These are phyloP conservation scores for Hoplostethus atlanticus DNA, from an alignment of 2,797 vertebrate species.

Conservation along the genomic window DNA sequence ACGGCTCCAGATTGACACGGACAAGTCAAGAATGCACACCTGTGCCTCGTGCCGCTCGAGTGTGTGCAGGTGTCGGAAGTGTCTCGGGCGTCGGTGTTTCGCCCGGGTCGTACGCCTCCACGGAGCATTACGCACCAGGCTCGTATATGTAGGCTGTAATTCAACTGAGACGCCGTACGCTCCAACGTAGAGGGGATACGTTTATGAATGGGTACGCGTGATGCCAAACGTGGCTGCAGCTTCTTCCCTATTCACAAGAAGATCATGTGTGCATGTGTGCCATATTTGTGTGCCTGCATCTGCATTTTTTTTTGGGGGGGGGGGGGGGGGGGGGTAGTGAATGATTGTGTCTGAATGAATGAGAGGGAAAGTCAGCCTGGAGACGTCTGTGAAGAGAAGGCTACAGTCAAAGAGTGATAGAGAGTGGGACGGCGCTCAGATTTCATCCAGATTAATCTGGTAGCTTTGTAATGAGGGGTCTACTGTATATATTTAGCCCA, in stretches of 20 bases:
- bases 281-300: constrained; percentile 43
- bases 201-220: constrained; percentile 35
- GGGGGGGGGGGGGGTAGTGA: neutral
- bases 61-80: constrained; percentile 79
- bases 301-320: constrained; percentile 17
- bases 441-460: constrained; percentile 79
- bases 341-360: constrained; percentile 20
- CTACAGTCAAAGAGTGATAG: constrained; percentile 12
- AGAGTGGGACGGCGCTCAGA: constrained; percentile 60
- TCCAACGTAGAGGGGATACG: constrained; percentile 9
- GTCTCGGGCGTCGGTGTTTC: constrained; percentile 18
- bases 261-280: constrained; percentile 22
- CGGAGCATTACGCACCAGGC: constrained; percentile 58
- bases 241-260: constrained; percentile 36
- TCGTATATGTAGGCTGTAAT: constrained; percentile 17
- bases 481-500: constrained; percentile 81
- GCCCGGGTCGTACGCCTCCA: constrained; percentile 11
- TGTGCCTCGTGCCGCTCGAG: constrained; percentile 73
- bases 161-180: constrained; percentile 15
- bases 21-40: constrained; percentile 78
- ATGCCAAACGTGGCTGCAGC: constrained; percentile 15
- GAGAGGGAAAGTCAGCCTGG: constrained; percentile 46
- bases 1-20: constrained; percentile 59
- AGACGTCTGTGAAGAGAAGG: constrained; percentile 42
- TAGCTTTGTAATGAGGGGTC: constrained; percentile 76